Conservation (phyloP, 2,888 invertebrate species). For the Nomada fabriciana region DNA sequence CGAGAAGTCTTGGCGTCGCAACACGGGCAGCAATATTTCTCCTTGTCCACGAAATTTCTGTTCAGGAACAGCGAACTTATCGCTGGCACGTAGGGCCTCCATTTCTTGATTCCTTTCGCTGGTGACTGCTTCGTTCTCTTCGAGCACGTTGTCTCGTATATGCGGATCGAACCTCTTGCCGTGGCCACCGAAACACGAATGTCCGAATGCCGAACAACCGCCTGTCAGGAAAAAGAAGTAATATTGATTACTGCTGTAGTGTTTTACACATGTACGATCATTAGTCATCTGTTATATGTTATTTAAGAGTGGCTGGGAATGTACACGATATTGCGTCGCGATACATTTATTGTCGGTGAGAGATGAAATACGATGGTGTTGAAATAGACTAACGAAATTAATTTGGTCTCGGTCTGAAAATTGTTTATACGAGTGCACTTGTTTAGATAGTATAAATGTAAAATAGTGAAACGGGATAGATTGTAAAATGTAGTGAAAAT, state of each 20-base stretch:
- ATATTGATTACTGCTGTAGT: background rate
- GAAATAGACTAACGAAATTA: too few relatives aligned
- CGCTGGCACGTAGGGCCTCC: conserved; percentile 12
- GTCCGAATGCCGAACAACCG: conserved; percentile 90
- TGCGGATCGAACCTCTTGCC: conserved; percentile 87
- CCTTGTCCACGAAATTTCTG: conserved; percentile 42
- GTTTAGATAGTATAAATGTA: too few relatives aligned
- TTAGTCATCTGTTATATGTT: background rate
- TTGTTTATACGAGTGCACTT: too few relatives aligned
- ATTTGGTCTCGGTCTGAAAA: too few relatives aligned
- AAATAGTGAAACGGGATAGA: too few relatives aligned
- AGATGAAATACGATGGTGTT: too few relatives aligned
- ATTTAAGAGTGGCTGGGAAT: too few relatives aligned
- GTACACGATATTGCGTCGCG: too few relatives aligned
- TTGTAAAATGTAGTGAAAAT: too few relatives aligned
- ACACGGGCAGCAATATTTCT: conserved; percentile 13
- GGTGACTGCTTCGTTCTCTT: conserved; percentile 72
- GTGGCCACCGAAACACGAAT: conserved; percentile 91
- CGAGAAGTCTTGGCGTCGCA: conserved; percentile 24
- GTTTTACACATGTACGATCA: background rate
- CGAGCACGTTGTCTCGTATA: conserved; percentile 79
- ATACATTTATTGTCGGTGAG: too few relatives aligned
- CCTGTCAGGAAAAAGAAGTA: conserved; percentile 84
- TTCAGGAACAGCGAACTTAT: conserved; percentile 33
- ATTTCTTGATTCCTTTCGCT: conserved; percentile 49